Base-by-base conservation (phyloP, 2,888 invertebrate genomes). In the Dynastes tityus region DNA sequence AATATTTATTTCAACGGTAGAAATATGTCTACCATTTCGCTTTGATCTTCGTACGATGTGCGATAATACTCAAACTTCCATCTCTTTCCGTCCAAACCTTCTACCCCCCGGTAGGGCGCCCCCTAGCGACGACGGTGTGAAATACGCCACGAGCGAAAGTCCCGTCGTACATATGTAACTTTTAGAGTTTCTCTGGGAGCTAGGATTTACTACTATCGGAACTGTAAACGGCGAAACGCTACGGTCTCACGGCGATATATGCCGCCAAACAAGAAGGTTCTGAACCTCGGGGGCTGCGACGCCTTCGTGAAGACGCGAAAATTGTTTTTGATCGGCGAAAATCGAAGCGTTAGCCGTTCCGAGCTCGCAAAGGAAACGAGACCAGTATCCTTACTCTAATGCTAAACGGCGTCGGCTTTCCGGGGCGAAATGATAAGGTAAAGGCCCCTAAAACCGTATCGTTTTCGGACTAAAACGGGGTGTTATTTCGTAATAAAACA, bases 141-240 rank as follows among this genome's bases (percentile, higher is more conserved):
- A 58, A 58, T 58, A 58, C 55, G 22, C 55, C 16, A 8, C 55
- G 5, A 16, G 45, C 45, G 45, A 45, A 45, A 45, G 45, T 2
- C 45, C 22, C 55, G n/a, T n/a, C 55, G 16, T 58, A 16, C 55
- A 22, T 22, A 58, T 58, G 55, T 58, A 58, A 58, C 55, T 58
- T 58, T 58, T 58, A 58, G 22, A 58, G 55, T 22, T 58, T 58
- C 55, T 16, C 55, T 16, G 55, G 22, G 55, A 16, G 8, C 53
- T 16, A 16, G 22, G 55, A 58, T 58, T 58, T 58, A 58, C 27
- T 58, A 22, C 55, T 16, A 58, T 58, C 55, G 55, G 55, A 58
- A 22, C 55, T 58, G 55, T 22, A 58, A 58, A 58, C n/a, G 55
- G 55, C 9, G 55, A 58, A 8, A 11, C 45, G 45, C 11, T 45